Conservation (phyloP, 2,888 invertebrate species). For the Drosophila prostipennis region DNA sequence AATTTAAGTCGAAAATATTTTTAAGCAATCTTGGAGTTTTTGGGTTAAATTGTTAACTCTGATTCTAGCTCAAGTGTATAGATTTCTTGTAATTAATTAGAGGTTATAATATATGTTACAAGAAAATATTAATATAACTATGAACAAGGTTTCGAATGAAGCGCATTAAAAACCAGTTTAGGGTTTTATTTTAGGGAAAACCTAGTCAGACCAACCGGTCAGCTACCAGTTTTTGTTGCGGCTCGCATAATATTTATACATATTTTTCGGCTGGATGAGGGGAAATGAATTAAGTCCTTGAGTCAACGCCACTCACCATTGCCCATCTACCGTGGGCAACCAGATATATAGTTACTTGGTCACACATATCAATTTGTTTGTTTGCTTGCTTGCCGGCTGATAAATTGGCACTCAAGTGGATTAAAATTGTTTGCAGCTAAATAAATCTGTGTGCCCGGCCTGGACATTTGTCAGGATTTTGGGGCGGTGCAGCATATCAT, state of each 20-base stretch:
- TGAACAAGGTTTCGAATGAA: background rate
- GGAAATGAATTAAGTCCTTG: background rate
- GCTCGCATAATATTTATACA: background rate
- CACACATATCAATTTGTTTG: conserved; percentile 30
- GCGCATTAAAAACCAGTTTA: background rate
- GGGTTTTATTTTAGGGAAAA: background rate
- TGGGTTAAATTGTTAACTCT: background rate
- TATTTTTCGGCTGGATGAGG: background rate
- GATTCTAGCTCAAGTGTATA: background rate
- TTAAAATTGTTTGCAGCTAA: conserved; percentile 74
- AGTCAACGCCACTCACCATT: background rate
- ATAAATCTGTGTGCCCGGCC: conserved; percentile 62
- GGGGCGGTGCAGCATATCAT: background rate
- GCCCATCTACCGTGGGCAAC: background rate
- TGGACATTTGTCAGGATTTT: conserved; percentile 55
- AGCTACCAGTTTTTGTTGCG: background rate
- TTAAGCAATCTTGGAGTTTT: background rate
- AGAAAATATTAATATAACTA: background rate
- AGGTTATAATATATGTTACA: too few relatives aligned
- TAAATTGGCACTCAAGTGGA: conserved; percentile 84
- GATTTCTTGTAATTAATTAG: too few relatives aligned
- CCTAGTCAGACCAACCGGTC: background rate
- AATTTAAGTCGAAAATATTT: conserved; percentile 21
- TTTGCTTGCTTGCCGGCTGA: conserved; percentile 57
- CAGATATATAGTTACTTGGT: conserved; percentile 3